These are phyloP conservation scores for Mimumesa dahlbomi DNA, from an alignment of 2,888 invertebrate species.

Conservation along the genomic window DNA sequence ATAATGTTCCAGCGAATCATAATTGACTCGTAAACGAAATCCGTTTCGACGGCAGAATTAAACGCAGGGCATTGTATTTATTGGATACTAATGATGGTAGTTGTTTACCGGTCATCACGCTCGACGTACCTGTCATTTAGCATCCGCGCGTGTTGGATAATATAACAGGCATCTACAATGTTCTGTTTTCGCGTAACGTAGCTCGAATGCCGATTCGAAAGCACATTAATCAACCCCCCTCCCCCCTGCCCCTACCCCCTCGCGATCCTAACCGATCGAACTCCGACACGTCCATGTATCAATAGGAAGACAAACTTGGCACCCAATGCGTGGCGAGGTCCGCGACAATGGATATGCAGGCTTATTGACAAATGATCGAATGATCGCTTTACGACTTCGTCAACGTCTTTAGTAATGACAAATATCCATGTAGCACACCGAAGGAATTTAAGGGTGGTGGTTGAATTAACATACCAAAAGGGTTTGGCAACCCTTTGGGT, in stretches of 20 bases:
- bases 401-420: conserved; percentile 22
- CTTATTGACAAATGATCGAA: conserved; percentile 15
- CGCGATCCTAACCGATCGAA: conserved; percentile 1
- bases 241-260: too few relatives aligned
- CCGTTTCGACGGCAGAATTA: too few relatives aligned
- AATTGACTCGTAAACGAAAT: too few relatives aligned
- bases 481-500: too few relatives aligned
- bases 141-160: not conserved
- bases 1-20: not conserved
- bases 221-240: conserved; percentile 3
- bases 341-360: conserved; percentile 20
- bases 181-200: not conserved
- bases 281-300: not conserved
- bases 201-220: not conserved
- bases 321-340: too few relatives aligned
- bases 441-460: not conserved
- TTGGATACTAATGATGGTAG: too few relatives aligned
- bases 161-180: not conserved
- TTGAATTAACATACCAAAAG: too few relatives aligned
- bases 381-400: not conserved
- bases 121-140: not conserved
- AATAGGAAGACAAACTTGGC: conserved; percentile 1
- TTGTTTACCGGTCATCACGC: not conserved
- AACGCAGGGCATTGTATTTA: too few relatives aligned
- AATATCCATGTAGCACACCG: conserved; percentile 2